Percentiles rank a stretch among this genome's conserved stretches.
Conservation (phyloP, 2,113 vertebrate genomes). For the Stigmatopora argus region DNA sequence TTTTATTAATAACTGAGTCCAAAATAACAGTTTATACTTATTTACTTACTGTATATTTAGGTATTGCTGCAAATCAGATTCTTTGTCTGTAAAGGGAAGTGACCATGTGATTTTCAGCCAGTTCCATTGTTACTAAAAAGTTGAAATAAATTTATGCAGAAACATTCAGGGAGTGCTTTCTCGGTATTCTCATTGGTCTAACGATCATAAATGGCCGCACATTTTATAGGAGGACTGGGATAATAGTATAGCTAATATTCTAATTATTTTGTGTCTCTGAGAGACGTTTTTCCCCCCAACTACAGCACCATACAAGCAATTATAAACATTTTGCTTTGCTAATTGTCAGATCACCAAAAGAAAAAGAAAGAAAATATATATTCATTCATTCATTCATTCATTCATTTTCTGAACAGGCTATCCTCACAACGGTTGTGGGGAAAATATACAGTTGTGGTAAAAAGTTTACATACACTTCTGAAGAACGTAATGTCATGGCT, state of each 20-base stretch:
- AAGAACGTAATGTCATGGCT: too few species aligned
- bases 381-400: too few species aligned
- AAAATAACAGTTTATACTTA: not conserved
- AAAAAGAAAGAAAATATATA: too few species aligned
- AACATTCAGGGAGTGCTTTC: not conserved
- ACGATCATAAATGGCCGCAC: not conserved
- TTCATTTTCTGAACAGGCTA: too few species aligned
- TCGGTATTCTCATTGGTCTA: not conserved
- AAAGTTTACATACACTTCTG: too few species aligned
- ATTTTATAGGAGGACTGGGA: not conserved
- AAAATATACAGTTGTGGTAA: too few species aligned
- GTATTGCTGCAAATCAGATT: not conserved
- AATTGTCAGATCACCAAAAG: too few species aligned
- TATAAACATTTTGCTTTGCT: too few species aligned
- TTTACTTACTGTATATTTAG: not conserved
- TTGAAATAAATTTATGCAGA: not conserved
- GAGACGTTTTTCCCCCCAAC: too few species aligned
- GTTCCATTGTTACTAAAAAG: not conserved
- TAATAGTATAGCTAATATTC: not conserved
- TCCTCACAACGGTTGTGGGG: too few species aligned
- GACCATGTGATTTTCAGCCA: not conserved
- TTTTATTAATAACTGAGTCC: not conserved
- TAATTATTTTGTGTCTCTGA: too few species aligned
- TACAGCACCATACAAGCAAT: too few species aligned
- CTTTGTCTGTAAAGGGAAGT: not conserved